A percentile compares a stretch with the other conserved stretches of the same genome.
Conservation (phyloP, 2,797 vertebrate genomes). For the Dendrocincla tyrannina region DNA sequence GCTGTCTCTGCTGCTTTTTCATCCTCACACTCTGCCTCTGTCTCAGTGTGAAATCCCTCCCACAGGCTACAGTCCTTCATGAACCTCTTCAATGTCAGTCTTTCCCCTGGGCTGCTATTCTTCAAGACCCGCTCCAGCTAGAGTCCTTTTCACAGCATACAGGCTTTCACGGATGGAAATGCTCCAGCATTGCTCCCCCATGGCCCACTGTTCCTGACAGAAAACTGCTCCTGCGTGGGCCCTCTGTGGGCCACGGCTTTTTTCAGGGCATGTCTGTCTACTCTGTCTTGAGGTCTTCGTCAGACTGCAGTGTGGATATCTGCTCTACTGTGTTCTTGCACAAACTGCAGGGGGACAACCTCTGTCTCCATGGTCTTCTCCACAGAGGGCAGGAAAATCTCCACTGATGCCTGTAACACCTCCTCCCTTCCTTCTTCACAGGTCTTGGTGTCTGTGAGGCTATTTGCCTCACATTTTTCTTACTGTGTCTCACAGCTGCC, state of each 20-base stretch:
- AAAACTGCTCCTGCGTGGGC: neutral
- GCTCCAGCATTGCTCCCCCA: fast-evolving
- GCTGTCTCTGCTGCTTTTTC: neutral
- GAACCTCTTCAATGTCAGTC: neutral
- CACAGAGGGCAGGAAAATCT: neutral
- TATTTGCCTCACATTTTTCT: neutral
- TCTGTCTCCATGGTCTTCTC: neutral
- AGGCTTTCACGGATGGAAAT: neutral
- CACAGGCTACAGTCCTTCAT: neutral
- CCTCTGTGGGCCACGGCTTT: neutral
- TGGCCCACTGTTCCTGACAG: neutral
- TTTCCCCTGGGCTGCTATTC: neutral
- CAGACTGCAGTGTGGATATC: neutral
- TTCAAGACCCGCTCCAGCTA: neutral
- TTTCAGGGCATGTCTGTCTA: neutral
- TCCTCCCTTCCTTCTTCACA: neutral
- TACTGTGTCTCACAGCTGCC: neutral
- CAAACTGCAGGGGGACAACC: neutral
- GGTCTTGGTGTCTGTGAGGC: neutral
- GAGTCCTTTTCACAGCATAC: neutral
- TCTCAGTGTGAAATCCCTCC: neutral
- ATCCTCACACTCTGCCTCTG: neutral
- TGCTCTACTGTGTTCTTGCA: neutral
- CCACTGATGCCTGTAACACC: neutral
- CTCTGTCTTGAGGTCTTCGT: neutral